Evolutionary conservation across 2,797 vertebrate genomes (phyloP).

Genomic region (Enteromius paludinosus): DNA sequence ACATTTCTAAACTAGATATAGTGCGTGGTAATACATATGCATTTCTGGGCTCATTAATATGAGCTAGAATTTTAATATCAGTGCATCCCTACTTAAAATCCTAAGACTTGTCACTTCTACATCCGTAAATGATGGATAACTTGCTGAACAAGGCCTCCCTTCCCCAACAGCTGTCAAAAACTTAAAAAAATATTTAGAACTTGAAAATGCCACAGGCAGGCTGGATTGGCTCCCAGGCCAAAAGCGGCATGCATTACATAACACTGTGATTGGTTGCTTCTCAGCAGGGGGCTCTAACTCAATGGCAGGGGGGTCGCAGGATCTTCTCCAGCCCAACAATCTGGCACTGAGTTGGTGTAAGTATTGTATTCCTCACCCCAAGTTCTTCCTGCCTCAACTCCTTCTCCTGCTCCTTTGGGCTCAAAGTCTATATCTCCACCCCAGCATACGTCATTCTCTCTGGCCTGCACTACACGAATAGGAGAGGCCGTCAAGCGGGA

Average conservation of each 20-base stretch:
- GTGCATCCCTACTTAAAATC: background rate
- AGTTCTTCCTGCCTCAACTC: constrained; percentile 39
- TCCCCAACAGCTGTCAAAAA: constrained; percentile 47
- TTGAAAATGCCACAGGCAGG: constrained; percentile 55
- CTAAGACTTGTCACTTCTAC: background rate
- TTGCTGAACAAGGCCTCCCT: constrained; percentile 9
- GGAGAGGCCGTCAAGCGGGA: background rate
- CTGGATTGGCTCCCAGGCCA: constrained; percentile 60
- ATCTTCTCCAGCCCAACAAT: constrained; percentile 88
- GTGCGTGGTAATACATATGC: background rate
- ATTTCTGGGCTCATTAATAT: background rate
- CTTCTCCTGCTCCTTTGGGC: constrained; percentile 54
- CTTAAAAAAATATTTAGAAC: constrained; percentile 63
- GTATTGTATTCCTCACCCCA: constrained; percentile 75
- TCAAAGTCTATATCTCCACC: constrained; percentile 14
- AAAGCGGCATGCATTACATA: constrained; percentile 73
- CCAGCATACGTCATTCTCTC: constrained; percentile 1
- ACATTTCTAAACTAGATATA: background rate
- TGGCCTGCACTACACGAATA: constrained; percentile 20
- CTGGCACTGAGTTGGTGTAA: constrained; percentile 88
- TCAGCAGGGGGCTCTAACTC: constrained; percentile 85
- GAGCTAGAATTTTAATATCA: background rate
- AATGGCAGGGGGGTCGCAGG: constrained; percentile 85
- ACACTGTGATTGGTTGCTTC: constrained; percentile 85
- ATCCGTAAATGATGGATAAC: background rate